Percentiles rank a stretch among this genome's conserved stretches.
Evolutionary conservation across 1,140 invertebrate species (phyloP).

Genomic region (Trichonephila inaurata): DNA sequence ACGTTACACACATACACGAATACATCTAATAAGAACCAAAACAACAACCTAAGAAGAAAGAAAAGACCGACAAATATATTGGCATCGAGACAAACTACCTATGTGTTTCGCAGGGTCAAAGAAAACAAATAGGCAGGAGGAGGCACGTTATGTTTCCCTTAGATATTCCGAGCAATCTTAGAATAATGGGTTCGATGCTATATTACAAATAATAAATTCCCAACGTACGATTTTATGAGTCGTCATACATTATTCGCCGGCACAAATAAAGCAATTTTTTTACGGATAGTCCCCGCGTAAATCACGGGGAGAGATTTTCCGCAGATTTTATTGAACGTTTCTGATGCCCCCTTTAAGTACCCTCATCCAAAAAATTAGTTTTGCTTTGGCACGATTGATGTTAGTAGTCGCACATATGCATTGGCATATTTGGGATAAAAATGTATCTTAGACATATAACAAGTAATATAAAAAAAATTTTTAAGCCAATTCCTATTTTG

Average conservation of each 20-base stretch:
- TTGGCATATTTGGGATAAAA: not conserved
- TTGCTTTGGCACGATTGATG: not conserved
- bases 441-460: not conserved
- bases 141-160: constrained; percentile 18
- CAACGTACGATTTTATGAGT: constrained; percentile 31
- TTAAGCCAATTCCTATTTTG: too few species aligned
- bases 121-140: not conserved
- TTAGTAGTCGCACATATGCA: not conserved
- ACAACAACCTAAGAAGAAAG: not conserved
- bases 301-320: not conserved
- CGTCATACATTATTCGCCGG: not conserved
- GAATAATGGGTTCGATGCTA: constrained; percentile 48
- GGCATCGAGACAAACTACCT: not conserved
- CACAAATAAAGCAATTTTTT: constrained; percentile 35
- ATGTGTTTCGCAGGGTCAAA: constrained; percentile 1
- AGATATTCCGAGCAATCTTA: constrained; percentile 14
- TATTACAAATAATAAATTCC: constrained; percentile 28
- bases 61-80: constrained; percentile 8
- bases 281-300: constrained; percentile 21
- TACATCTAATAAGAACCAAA: constrained; percentile 1
- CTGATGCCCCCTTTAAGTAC: not conserved
- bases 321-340: constrained; percentile 4
- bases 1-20: not conserved
- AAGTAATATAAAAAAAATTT: too few species aligned
- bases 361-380: not conserved